Percentiles rank a stretch among this genome's conserved stretches.
These are phyloP conservation scores for Alexandromys oeconomus DNA, from an alignment of 2,797 vertebrate genomes.

Conservation along the genomic window DNA sequence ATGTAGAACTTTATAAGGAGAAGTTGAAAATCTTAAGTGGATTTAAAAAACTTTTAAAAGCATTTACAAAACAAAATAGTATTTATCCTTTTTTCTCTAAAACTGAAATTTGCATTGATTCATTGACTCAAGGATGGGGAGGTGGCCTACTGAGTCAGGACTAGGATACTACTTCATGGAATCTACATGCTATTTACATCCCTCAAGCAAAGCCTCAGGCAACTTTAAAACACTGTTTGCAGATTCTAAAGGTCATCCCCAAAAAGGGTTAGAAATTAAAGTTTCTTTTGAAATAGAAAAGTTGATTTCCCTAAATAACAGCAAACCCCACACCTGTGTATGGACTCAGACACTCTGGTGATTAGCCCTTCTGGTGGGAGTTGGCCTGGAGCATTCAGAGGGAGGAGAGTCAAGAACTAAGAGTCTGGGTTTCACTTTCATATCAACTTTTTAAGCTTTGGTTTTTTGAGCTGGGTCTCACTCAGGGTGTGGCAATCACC, in stretches of 20 bases:
- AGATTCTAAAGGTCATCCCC: not conserved
- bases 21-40: conserved; percentile 32
- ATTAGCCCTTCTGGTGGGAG: not conserved
- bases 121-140: not conserved
- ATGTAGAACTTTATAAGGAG: not conserved
- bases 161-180: not conserved
- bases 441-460: too few species aligned
- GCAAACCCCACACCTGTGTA: not conserved
- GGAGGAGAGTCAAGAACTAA: not conserved
- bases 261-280: conserved; percentile 4
- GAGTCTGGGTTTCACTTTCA: not conserved
- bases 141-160: too few species aligned
- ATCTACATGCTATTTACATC: not conserved
- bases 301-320: not conserved
- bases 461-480: not conserved
- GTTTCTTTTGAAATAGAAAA: not conserved
- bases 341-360: not conserved
- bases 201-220: not conserved
- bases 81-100: not conserved
- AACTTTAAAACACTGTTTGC: not conserved
- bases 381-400: not conserved
- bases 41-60: not conserved
- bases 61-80: not conserved
- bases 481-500: not conserved
- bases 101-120: not conserved